Evolutionary conservation across 1,140 invertebrate species (phyloP).

Genomic region (Drosophila lowei): DNA sequence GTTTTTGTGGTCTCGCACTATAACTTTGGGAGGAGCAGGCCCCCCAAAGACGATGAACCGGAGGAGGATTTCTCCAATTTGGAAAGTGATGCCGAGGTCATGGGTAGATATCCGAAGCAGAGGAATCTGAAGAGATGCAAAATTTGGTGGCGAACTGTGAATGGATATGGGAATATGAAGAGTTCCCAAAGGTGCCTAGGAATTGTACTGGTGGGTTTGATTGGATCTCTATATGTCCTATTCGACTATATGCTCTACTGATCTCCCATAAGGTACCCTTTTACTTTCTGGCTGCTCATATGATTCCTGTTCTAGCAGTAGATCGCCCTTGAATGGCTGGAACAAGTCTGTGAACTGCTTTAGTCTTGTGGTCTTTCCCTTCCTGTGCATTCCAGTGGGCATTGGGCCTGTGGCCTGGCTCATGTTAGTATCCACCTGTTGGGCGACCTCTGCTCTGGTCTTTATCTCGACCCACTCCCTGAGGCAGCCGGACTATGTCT

Average conservation of each 20-base stretch:
- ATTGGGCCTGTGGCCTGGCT: neutral
- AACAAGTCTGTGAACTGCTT: conserved; percentile 12
- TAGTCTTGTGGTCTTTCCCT: conserved; percentile 16
- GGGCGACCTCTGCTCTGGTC: conserved; percentile 2
- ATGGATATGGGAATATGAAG: conserved; percentile 26
- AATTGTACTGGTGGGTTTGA: conserved; percentile 13
- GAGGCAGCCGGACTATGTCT: conserved; percentile 9
- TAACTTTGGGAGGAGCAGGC: neutral
- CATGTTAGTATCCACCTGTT: neutral
- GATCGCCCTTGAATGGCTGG: conserved; percentile 9
- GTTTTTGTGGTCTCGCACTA: conserved; percentile 28
- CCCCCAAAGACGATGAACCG: rapidly evolving
- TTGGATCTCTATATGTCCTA: neutral
- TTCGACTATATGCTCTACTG: neutral
- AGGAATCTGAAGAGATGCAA: neutral
- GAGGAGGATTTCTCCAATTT: neutral
- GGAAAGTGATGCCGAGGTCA: conserved; percentile 32
- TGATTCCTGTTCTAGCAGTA: conserved; percentile 24
- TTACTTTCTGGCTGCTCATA: conserved; percentile 12
- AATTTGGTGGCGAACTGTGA: conserved; percentile 35
- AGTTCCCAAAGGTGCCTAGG: neutral
- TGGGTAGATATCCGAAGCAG: neutral
- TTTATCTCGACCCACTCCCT: conserved; percentile 29
- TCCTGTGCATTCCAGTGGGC: conserved; percentile 6
- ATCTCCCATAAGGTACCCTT: neutral